Conservation (phyloP, 1,140 invertebrate species). For the Drosophila sproati region DNA sequence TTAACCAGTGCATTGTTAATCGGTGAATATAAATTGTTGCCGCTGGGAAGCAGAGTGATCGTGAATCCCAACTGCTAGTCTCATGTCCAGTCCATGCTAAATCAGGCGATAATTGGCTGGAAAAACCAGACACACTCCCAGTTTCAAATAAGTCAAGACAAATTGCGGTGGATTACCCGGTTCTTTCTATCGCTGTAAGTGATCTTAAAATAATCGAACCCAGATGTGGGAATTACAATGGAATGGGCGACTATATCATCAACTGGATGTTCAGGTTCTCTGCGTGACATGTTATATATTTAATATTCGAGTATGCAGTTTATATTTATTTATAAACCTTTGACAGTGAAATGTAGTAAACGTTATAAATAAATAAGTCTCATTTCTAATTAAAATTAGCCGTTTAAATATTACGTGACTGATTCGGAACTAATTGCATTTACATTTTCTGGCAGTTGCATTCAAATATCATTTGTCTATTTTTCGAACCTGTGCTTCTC, state of each 20-base stretch:
- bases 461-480: too few relatives aligned
- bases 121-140: conserved; percentile 59
- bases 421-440: too few relatives aligned
- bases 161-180: conserved; percentile 26
- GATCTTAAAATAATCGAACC: conserved; percentile 30
- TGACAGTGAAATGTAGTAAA: too few relatives aligned
- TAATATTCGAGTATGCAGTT: neutral
- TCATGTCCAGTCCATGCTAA: conserved; percentile 30
- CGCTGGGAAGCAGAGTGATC: neutral
- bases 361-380: too few relatives aligned
- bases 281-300: conserved; percentile 1
- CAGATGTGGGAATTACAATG: conserved; percentile 28
- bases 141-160: conserved; percentile 23
- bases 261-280: conserved; percentile 9
- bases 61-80: conserved; percentile 19
- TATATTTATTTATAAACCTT: neutral
- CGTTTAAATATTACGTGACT: too few relatives aligned
- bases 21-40: conserved; percentile 14
- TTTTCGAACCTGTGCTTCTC: neutral
- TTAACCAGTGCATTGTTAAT: conserved; percentile 11
- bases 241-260: conserved; percentile 9
- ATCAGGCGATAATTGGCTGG: conserved; percentile 65
- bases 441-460: too few relatives aligned
- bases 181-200: conserved; percentile 22
- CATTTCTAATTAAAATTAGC: too few relatives aligned